Percentiles rank a stretch among this genome's conserved stretches.
Evolutionary conservation across 2,797 vertebrate species (phyloP).

Genomic region (Heteromormyrus szaboi): DNA sequence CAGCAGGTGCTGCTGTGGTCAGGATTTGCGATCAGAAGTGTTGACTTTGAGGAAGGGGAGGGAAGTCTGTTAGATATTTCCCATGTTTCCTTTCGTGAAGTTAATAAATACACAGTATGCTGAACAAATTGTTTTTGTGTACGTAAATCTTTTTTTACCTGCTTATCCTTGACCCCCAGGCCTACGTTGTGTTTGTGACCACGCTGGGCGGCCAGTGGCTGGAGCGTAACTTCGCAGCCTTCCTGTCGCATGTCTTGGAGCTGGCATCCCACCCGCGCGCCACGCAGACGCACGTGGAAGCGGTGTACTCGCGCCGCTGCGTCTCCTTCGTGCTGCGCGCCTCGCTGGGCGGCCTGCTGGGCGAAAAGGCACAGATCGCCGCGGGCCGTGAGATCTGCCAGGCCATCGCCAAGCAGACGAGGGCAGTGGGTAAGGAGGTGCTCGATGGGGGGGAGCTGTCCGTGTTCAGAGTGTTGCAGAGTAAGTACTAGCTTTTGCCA

Average conservation of each 20-base stretch:
- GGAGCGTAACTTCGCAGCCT: conserved; percentile 91
- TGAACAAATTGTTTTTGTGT: background rate
- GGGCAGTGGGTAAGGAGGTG: conserved; percentile 89
- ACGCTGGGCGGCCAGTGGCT: conserved; percentile 93
- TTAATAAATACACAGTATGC: background rate
- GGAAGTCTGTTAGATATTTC: background rate
- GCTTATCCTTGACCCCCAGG: conserved; percentile 57
- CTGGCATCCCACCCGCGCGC: conserved; percentile 93
- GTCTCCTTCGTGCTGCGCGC: conserved; percentile 95
- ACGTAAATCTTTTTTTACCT: background rate
- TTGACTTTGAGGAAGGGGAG: background rate
- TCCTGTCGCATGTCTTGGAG: conserved; percentile 90
- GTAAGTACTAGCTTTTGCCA: conserved; percentile 61
- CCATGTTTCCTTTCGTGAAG: background rate
- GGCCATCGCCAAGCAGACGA: conserved; percentile 97
- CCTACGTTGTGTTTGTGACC: conserved; percentile 95
- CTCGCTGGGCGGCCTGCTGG: conserved; percentile 87
- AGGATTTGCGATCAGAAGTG: background rate
- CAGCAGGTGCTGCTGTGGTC: background rate
- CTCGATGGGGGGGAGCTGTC: conserved; percentile 65
- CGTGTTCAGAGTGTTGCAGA: conserved; percentile 71
- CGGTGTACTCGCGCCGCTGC: conserved; percentile 94
- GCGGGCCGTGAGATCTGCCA: conserved; percentile 97
- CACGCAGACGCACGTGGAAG: conserved; percentile 94
- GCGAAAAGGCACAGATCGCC: conserved; percentile 97